Evolutionary conservation across 2,888 invertebrate species (phyloP).

Genomic region (Pollenia angustigena): DNA sequence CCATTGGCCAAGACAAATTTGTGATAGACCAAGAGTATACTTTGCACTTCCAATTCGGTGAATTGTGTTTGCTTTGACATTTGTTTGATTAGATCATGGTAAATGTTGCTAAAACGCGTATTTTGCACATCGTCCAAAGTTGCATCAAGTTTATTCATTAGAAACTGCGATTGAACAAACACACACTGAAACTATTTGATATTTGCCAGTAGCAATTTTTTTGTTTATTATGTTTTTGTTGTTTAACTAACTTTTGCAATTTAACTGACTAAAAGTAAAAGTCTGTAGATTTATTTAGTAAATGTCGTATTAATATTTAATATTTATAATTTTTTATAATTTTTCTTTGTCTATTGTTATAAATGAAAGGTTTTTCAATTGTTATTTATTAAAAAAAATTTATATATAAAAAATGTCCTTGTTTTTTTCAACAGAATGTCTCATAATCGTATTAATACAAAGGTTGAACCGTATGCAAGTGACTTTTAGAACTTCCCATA

Average conservation of each 20-base stretch:
- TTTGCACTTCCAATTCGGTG: constrained; percentile 86
- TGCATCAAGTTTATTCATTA: constrained; percentile 85
- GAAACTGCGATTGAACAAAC: constrained; percentile 6
- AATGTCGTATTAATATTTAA: not conserved
- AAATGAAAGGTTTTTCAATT: constrained; percentile 34
- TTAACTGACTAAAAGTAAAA: constrained; percentile 42
- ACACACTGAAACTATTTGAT: not conserved
- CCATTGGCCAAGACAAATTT: constrained; percentile 85
- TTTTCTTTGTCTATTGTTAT: constrained; percentile 12
- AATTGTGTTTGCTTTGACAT: constrained; percentile 87
- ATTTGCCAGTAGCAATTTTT: too few species aligned
- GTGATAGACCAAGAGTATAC: constrained; percentile 85
- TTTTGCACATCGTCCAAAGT: constrained; percentile 88
- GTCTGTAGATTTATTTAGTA: not conserved
- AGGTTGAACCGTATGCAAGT: not conserved
- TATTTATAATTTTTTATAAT: constrained; percentile 15
- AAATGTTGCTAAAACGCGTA: constrained; percentile 87
- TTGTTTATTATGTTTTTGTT: not conserved
- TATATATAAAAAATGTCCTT: not conserved
- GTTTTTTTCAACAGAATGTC: constrained; percentile 11
- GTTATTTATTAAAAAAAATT: not conserved
- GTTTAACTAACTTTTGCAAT: constrained; percentile 15
- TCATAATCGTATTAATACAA: not conserved
- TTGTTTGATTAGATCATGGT: constrained; percentile 85
- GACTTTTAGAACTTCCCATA: too few species aligned